Percentiles rank a stretch among this genome's conserved stretches.
These are phyloP conservation scores for Scaptomyza polygonia DNA, from an alignment of 2,888 invertebrate genomes.

Conservation along the genomic window DNA sequence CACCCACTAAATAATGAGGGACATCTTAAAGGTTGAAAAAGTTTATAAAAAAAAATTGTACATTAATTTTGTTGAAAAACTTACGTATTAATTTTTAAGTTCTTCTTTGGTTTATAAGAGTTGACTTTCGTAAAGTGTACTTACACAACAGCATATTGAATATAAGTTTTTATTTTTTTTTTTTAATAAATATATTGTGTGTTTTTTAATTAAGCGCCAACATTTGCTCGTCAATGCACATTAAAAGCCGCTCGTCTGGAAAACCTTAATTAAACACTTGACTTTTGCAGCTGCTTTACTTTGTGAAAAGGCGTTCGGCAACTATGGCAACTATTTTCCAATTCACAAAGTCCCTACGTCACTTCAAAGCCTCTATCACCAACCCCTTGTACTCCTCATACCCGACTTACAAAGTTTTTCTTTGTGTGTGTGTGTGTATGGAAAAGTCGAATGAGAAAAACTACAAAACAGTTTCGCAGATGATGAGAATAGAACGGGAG, in stretches of 20 bases:
- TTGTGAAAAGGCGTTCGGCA: conserved; percentile 57
- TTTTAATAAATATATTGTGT: neutral
- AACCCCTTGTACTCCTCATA: neutral
- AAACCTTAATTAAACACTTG: conserved; percentile 73
- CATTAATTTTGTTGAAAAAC: neutral
- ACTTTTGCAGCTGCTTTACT: conserved; percentile 47
- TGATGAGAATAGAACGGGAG: conserved; percentile 52
- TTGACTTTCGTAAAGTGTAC: neutral
- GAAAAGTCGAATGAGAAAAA: conserved; percentile 42
- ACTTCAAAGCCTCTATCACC: neutral
- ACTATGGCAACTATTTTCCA: conserved; percentile 70
- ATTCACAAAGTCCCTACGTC: conserved; percentile 55
- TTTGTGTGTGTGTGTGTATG: conserved; percentile 19
- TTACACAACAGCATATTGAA: neutral
- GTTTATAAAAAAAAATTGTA: neutral
- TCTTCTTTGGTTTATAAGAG: neutral
- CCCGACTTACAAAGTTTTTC: neutral
- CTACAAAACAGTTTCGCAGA: conserved; percentile 64
- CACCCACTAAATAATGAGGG: neutral
- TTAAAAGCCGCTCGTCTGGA: conserved; percentile 51
- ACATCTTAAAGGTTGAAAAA: neutral
- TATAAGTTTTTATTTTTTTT: neutral
- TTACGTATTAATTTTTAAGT: neutral
- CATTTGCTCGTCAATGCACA: conserved; percentile 49
- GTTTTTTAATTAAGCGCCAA: conserved; percentile 54